Percentiles rank a stretch among this genome's conserved stretches.
phyloP scores from a whole-genome alignment of 1,140 invertebrate genomes.

The Spodoptera frugiperda region DNA sequence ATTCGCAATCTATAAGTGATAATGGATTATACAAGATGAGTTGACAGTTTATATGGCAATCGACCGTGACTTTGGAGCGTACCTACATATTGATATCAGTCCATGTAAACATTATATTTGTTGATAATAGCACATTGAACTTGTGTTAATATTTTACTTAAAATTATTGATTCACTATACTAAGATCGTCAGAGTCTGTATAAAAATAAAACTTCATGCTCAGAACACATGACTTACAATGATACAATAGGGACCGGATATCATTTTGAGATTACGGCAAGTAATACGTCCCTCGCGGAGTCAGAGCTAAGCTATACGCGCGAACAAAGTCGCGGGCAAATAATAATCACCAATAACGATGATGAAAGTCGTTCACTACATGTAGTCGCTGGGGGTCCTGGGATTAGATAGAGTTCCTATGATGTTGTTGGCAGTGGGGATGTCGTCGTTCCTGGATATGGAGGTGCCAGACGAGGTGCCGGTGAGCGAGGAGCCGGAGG shows the following conservation, averaged over 20 bases:
- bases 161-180: background rate
- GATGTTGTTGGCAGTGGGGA: slow-evolving; percentile 44
- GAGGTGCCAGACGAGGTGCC: slow-evolving; percentile 27
- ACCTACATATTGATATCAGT: slow-evolving; percentile 5
- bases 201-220: slow-evolving; percentile 2
- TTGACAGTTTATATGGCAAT: slow-evolving; percentile 1
- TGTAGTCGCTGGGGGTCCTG: slow-evolving; percentile 11
- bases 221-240: background rate
- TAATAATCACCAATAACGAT: background rate
- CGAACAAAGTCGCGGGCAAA: slow-evolving; percentile 8
- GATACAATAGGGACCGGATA: background rate
- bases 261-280: slow-evolving; percentile 27
- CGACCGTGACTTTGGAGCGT: background rate
- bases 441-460: slow-evolving; percentile 23
- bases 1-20: slow-evolving; percentile 3
- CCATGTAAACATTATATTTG: slow-evolving; percentile 3
- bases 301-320: slow-evolving; percentile 2
- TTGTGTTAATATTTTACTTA: background rate
- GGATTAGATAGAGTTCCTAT: slow-evolving; percentile 43
- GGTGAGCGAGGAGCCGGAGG: slow-evolving; percentile 36
- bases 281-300: background rate
- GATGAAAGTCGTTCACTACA: background rate
- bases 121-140: slow-evolving; percentile 17
- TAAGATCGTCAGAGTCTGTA: slow-evolving; percentile 3
- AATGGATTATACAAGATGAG: slow-evolving; percentile 29